Conservation (phyloP, 2,113 vertebrate species). For the Falcunculus frontatus region DNA sequence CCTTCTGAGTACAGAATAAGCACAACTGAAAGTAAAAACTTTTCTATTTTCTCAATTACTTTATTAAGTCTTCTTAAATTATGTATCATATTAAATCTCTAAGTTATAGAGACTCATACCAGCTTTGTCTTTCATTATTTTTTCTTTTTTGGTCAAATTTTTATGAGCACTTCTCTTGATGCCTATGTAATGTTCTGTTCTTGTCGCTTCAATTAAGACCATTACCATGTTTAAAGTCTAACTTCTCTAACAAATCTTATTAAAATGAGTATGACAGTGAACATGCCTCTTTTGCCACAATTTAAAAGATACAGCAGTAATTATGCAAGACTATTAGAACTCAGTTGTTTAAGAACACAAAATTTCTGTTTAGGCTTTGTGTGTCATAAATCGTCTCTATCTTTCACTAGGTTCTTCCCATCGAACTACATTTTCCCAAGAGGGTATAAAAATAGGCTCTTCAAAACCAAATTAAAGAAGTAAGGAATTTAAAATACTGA, state of each 20-base stretch:
- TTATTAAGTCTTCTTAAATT: conserved; percentile 39
- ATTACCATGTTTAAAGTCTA: conserved; percentile 25
- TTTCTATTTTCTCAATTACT: conserved; percentile 2
- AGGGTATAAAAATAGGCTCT: neutral
- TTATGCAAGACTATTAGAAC: conserved; percentile 27
- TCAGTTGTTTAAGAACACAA: conserved; percentile 9
- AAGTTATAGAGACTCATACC: neutral
- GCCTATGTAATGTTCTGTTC: neutral
- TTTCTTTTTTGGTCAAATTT: neutral
- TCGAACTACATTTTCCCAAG: neutral
- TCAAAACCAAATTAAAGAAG: conserved; percentile 9
- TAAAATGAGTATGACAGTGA: conserved; percentile 18
- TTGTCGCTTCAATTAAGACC: conserved; percentile 34
- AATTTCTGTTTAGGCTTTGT: neutral
- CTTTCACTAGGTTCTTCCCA: neutral
- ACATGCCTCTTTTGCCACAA: neutral
- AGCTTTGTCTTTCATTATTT: neutral
- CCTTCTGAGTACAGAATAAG: conserved; percentile 19
- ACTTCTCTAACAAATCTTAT: conserved; percentile 42
- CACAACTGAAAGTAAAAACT: conserved; percentile 12
- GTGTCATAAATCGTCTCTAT: neutral
- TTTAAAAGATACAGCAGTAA: conserved; percentile 37
- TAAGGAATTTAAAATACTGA: conserved; percentile 13
- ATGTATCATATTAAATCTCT: neutral
- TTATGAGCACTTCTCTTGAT: conserved; percentile 38